Evolutionary conservation across 2,888 invertebrate species (phyloP), one percentile per base, ranked within the genome.

Genomic region (Aphodius sticticus): DNA sequence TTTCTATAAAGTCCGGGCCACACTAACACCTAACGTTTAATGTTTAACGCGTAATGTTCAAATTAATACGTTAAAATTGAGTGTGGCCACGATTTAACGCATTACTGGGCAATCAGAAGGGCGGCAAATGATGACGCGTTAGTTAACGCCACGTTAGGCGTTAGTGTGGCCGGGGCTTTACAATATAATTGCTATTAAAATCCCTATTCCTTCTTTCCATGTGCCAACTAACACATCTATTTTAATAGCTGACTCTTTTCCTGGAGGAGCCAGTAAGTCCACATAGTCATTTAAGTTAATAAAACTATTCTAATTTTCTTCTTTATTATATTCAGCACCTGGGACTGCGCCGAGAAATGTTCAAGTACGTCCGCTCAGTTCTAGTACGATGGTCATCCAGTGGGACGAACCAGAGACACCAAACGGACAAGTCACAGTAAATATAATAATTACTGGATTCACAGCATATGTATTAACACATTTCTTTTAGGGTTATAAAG

Each of bases 371-470:
- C 97, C 99, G 6, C 92, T 98, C 84, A 98, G 97, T 89, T 96
- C 97, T 78, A 97, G 96, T 88, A 98, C 98, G 69, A 97, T 99
- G 95, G 95, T 98, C 80, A 97, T 99, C 85, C 97, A 97, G 87
- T 99, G 99, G 99, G 96, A 97, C 86, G 97, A 97, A 88, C 99
- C 99, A 16, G 97, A 98, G 89, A 97, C 96, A 78, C 97, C 99
- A 76, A 99, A 99, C 88, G 99, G 99, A 85, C 96, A 97, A 93
- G 97, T 99, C 84, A 97, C 96, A 91, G 98, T 98, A 91, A 93
- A 94, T 91, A 74, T 78, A 16, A 15, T 7, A 72, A 16, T 53
- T 71, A 53, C 9, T 36, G 69, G 14, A 14, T 77, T 4, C n/a
- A 6, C 4, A 69, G 70, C 69, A 15, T 35, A 71, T 77, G 14